Percentiles rank a stretch among this genome's conserved stretches.
phyloP scores from a whole-genome alignment of 2,113 vertebrate genomes.

The Zosterops borbonicus region DNA sequence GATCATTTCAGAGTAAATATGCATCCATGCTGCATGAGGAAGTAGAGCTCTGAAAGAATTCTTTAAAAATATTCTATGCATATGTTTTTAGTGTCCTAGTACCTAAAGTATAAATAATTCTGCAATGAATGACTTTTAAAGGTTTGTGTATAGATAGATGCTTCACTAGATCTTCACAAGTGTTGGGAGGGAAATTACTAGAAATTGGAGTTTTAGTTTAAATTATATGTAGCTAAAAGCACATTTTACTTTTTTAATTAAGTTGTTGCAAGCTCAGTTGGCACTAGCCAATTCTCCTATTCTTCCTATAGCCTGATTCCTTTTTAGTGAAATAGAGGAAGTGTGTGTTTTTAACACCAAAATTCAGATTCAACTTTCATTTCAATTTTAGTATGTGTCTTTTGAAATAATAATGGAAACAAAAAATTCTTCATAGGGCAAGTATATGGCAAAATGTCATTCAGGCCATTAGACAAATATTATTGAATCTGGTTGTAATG shows the following conservation, averaged over 20 bases:
- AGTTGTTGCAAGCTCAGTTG: not conserved
- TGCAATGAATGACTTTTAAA: not conserved
- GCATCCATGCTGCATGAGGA: not conserved
- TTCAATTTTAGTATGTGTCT: not conserved
- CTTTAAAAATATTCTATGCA: not conserved
- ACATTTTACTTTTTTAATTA: not conserved
- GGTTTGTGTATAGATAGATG: not conserved
- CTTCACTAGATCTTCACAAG: not conserved
- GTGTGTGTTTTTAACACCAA: not conserved
- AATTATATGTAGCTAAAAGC: not conserved
- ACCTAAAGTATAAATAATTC: not conserved
- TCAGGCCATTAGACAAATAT: not conserved
- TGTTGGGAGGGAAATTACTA: not conserved
- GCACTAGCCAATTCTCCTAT: not conserved
- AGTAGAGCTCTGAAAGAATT: not conserved
- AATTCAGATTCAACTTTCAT: not conserved
- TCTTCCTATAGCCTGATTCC: not conserved
- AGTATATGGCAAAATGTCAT: not conserved
- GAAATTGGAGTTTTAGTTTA: not conserved
- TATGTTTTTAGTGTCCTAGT: not conserved
- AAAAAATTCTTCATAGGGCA: not conserved
- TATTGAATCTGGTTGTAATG: not conserved
- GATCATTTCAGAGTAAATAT: not conserved
- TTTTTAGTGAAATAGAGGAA: not conserved
- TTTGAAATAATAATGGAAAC: not conserved